Evolutionary conservation across 2,113 vertebrate genomes (phyloP).

Genomic region (Erythrolamprus reginae): DNA sequence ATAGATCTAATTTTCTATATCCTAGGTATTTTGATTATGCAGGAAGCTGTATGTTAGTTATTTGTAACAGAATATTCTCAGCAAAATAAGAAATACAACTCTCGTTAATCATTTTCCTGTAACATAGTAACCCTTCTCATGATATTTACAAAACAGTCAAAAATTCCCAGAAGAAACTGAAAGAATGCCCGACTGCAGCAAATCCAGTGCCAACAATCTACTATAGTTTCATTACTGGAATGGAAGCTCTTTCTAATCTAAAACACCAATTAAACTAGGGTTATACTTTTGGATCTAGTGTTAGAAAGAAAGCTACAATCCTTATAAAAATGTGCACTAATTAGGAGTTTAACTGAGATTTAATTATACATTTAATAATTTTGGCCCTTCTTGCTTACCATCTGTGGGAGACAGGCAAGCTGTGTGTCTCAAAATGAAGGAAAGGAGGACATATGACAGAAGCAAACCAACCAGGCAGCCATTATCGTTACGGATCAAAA

Average conservation of each 20-base stretch:
- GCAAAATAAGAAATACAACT: not conserved
- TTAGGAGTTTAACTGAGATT: not conserved
- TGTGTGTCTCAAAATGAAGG: not conserved
- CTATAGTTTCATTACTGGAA: not conserved
- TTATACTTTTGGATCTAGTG: not conserved
- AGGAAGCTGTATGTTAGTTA: not conserved
- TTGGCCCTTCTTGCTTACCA: not conserved
- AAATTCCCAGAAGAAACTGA: slow-evolving; percentile 7
- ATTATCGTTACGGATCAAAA: not conserved
- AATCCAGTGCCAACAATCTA: not conserved
- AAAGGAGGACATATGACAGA: not conserved
- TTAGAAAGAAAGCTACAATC: not conserved
- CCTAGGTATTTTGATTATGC: not conserved
- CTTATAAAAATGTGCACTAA: not conserved
- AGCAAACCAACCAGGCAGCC: not conserved
- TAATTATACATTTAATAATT: not conserved
- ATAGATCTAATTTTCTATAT: not conserved
- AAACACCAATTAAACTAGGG: not conserved
- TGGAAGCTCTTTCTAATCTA: not conserved
- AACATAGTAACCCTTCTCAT: not conserved
- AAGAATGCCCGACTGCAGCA: not conserved
- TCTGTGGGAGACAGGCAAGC: not conserved
- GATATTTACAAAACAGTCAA: not conserved
- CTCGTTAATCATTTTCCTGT: not conserved
- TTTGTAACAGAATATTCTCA: not conserved